Conservation (phyloP, 2,113 vertebrate species). For the Empidonax traillii region DNA sequence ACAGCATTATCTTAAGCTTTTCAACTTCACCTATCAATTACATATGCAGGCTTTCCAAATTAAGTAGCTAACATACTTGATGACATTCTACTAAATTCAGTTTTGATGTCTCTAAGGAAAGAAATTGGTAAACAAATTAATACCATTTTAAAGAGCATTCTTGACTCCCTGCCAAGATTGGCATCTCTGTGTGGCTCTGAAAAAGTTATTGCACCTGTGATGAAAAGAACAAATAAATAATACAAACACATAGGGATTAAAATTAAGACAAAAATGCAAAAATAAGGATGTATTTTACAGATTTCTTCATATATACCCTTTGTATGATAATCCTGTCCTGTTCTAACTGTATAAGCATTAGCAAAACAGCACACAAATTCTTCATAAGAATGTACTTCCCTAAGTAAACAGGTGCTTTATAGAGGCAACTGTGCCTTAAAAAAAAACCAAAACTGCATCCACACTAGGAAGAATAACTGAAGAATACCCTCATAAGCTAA, state of each 20-base stretch:
- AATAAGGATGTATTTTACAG: neutral
- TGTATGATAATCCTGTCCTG: neutral
- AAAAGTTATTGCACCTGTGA: neutral
- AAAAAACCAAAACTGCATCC: neutral
- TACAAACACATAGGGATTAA: neutral
- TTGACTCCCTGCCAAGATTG: neutral
- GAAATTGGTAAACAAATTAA: slow-evolving; percentile 34
- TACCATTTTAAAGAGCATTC: slow-evolving; percentile 11
- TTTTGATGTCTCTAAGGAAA: slow-evolving; percentile 3
- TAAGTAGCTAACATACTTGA: neutral
- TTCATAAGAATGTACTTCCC: neutral
- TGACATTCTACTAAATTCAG: neutral
- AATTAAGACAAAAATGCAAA: neutral
- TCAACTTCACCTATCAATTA: neutral
- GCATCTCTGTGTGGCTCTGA: neutral
- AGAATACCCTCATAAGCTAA: neutral
- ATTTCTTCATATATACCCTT: neutral
- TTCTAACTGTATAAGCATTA: neutral
- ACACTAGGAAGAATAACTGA: neutral
- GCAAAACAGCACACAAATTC: neutral
- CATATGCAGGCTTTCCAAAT: neutral
- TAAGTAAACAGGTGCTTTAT: neutral
- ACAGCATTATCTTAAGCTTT: neutral
- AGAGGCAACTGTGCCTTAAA: neutral
- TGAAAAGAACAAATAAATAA: neutral